Evolutionary conservation across 2,797 vertebrate genomes (phyloP).

Genomic region (Sebastes glaucus): DNA sequence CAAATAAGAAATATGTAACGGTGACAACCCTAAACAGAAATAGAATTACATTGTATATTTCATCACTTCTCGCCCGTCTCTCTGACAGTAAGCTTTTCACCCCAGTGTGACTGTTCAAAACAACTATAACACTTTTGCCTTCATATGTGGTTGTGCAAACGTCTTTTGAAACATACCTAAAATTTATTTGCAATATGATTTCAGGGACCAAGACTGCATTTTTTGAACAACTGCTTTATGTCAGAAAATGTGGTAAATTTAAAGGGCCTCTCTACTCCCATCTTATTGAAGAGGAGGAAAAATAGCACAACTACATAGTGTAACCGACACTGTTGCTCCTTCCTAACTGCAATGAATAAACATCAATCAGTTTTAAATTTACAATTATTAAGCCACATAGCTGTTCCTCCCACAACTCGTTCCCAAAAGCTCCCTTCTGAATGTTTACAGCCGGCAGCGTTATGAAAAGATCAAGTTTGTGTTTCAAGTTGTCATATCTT

Average conservation of each 20-base stretch:
- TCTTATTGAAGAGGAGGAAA: neutral
- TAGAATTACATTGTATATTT: neutral
- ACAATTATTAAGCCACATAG: neutral
- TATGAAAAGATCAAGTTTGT: neutral
- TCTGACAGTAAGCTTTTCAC: neutral
- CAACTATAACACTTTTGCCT: neutral
- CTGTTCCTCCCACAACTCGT: neutral
- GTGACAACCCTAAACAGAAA: neutral
- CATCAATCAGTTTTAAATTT: neutral
- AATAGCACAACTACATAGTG: neutral
- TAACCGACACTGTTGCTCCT: neutral
- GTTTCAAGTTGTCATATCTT: neutral
- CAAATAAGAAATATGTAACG: neutral
- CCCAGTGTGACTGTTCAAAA: neutral
- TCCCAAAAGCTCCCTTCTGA: neutral
- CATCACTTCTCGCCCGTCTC: neutral
- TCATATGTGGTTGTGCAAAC: neutral
- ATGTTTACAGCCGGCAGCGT: neutral
- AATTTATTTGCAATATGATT: neutral
- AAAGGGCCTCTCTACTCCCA: neutral
- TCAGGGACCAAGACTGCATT: neutral
- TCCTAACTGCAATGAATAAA: neutral
- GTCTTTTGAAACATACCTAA: neutral
- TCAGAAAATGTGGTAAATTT: neutral
- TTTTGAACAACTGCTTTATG: neutral